Evolutionary conservation across 2,888 invertebrate species (phyloP).

Genomic region (Nymphalis urticae): DNA sequence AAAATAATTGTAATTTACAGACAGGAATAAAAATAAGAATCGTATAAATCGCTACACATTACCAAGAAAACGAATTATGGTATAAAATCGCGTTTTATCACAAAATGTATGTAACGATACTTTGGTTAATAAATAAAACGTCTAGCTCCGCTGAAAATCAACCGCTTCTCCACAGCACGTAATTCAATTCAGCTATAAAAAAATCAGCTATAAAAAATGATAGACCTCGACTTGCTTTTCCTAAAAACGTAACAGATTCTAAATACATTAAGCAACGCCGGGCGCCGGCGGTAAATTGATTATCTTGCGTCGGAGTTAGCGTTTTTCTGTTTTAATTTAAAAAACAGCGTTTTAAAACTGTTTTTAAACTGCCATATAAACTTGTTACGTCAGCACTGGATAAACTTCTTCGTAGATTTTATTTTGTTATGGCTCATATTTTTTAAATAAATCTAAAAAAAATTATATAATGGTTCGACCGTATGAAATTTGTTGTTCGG

Average conservation of each 20-base stretch:
- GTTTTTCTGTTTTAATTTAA: constrained; percentile 4
- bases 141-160: too few relatives aligned
- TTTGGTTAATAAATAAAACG: too few relatives aligned
- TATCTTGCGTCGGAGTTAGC: constrained; percentile 2
- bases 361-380: not conserved
- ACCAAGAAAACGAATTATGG: too few relatives aligned
- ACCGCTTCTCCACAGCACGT: not conserved
- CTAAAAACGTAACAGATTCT: constrained; percentile 5
- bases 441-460: not conserved
- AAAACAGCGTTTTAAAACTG: constrained; percentile 2
- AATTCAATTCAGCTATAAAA: too few relatives aligned
- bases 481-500: too few relatives aligned
- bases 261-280: constrained; percentile 7
- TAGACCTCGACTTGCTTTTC: not conserved
- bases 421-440: not conserved
- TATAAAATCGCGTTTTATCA: too few relatives aligned
- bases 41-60: too few relatives aligned
- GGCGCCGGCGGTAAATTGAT: constrained; percentile 5
- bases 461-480: too few relatives aligned
- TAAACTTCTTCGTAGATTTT: not conserved
- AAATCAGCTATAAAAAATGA: not conserved
- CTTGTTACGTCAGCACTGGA: not conserved
- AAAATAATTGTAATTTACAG: too few relatives aligned
- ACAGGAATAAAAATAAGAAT: too few relatives aligned
- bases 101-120: too few relatives aligned